Conservation (phyloP, 1,140 invertebrate species). For the Pseudomyrmex flavicornis region DNA sequence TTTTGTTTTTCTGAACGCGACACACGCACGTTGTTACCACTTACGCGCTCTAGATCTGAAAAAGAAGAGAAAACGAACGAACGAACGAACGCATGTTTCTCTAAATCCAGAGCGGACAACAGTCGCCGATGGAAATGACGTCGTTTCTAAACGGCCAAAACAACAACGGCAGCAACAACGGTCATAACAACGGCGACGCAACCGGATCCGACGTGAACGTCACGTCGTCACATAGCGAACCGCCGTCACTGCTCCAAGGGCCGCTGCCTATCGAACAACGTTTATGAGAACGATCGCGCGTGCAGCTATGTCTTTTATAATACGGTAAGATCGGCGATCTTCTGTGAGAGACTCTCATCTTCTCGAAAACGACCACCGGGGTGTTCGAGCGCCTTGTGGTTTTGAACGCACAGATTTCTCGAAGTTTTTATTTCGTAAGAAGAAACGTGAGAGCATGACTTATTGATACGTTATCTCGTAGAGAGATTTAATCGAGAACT, state of each 20-base stretch:
- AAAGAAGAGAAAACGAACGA: conserved; percentile 71
- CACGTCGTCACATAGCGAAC: conserved; percentile 66
- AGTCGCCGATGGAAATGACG: conserved; percentile 87
- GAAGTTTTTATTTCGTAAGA: not conserved
- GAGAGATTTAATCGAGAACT: conserved; percentile 47
- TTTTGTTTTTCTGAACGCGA: conserved; percentile 82
- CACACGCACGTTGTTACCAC: conserved; percentile 81
- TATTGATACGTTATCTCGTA: conserved; percentile 42
- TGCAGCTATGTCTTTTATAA: conserved; percentile 44
- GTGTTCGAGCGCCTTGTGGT: not conserved
- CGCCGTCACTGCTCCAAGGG: conserved; percentile 68
- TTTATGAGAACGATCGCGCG: conserved; percentile 68
- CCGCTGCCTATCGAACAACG: conserved; percentile 76
- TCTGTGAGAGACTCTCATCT: not conserved
- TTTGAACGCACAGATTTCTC: not conserved
- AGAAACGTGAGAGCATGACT: conserved; percentile 3
- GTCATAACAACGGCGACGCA: conserved; percentile 72
- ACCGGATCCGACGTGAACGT: conserved; percentile 68
- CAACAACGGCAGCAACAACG: conserved; percentile 85
- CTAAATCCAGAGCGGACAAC: conserved; percentile 84
- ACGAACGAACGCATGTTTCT: conserved; percentile 84
- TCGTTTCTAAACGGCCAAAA: conserved; percentile 87
- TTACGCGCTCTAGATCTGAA: conserved; percentile 84
- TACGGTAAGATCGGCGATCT: conserved; percentile 20
- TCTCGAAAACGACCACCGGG: not conserved